phyloP scores from a whole-genome alignment of 1,140 invertebrate species.

The Ostrea edulis region DNA sequence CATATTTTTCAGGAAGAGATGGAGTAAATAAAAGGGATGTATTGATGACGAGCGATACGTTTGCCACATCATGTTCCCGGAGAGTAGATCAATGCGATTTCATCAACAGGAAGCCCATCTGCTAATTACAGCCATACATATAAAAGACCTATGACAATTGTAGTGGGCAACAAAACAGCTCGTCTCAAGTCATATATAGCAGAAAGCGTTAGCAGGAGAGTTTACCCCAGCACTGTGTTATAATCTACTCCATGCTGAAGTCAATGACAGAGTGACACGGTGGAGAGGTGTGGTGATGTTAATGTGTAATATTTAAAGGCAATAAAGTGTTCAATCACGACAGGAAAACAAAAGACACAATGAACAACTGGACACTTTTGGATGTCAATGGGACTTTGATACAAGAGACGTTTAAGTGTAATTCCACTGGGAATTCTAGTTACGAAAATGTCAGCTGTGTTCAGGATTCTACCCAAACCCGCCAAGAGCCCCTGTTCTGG shows the following conservation, averaged over 20 bases:
- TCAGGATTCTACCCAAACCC: not conserved
- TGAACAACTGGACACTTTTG: not conserved
- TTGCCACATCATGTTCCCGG: not conserved
- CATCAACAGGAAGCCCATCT: not conserved
- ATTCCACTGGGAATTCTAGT: not conserved
- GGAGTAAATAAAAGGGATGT: not conserved
- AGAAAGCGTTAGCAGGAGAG: not conserved
- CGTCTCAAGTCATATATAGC: not conserved
- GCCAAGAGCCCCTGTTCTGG: not conserved
- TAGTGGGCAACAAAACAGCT: not conserved
- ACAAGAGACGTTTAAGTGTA: not conserved
- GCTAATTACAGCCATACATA: not conserved
- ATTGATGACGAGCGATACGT: not conserved
- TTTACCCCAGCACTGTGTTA: not conserved
- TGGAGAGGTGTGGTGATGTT: not conserved
- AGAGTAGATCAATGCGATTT: not conserved
- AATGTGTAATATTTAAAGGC: not conserved
- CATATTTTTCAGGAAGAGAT: constrained; percentile 5
- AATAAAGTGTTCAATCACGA: not conserved
- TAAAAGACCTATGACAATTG: not conserved
- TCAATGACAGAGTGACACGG: not conserved
- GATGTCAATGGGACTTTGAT: not conserved
- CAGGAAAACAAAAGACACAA: not conserved
- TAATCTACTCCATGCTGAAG: not conserved
- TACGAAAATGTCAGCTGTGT: not conserved